phyloP scores from a whole-genome alignment of 2,888 invertebrate species.

The Hermaeophaga mercurialis region DNA sequence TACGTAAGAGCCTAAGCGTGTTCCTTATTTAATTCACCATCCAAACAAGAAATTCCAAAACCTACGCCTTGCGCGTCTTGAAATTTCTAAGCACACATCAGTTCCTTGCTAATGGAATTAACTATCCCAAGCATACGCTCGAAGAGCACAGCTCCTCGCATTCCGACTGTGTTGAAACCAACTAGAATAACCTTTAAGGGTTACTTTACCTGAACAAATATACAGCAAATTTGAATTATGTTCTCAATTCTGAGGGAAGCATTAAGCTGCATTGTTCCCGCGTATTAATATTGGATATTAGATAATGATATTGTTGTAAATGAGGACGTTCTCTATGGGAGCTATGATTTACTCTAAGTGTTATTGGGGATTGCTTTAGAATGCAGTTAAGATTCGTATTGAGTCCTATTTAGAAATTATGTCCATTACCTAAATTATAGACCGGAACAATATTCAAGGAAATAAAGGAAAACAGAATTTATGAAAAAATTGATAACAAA shows the following conservation, averaged over 20 bases:
- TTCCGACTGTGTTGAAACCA: slow-evolving; percentile 24
- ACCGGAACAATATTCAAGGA: no score
- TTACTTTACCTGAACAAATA: slow-evolving; percentile 35
- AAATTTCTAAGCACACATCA: slow-evolving; percentile 28
- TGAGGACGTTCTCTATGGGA: slow-evolving; percentile 29
- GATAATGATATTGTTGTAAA: slow-evolving; percentile 40
- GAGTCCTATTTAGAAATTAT: neutral
- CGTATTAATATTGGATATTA: slow-evolving; percentile 42
- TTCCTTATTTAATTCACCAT: slow-evolving; percentile 21
- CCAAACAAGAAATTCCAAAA: slow-evolving; percentile 22
- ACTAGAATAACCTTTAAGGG: slow-evolving; percentile 30
- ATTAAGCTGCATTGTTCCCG: slow-evolving; percentile 39
- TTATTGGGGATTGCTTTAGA: neutral
- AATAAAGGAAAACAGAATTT: no score
- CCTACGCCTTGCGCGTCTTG: slow-evolving; percentile 15
- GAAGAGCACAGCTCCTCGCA: slow-evolving; percentile 19
- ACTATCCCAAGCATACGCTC: slow-evolving; percentile 25
- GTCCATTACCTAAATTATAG: neutral
- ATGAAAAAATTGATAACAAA: no score
- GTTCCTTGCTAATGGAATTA: slow-evolving; percentile 27
- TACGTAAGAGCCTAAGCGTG: slow-evolving; percentile 17
- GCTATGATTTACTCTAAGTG: slow-evolving; percentile 16
- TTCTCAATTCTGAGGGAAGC: slow-evolving; percentile 32
- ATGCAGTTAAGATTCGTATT: neutral
- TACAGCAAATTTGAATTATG: slow-evolving; percentile 40